Evolutionary conservation across 2,113 vertebrate genomes (phyloP).

Genomic region (Neogobius melanostomus): DNA sequence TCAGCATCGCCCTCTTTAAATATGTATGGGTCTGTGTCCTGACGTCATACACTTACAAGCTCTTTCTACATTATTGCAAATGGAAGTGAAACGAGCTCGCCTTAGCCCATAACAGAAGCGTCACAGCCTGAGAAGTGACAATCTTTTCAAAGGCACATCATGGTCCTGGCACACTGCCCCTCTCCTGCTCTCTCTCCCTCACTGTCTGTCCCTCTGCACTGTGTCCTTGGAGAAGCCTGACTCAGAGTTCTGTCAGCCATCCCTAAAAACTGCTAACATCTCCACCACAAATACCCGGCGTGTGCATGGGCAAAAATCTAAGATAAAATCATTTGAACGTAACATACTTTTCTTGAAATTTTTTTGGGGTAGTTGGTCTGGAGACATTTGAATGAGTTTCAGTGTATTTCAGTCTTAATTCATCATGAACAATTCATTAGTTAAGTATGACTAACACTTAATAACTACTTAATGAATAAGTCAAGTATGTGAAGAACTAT

Average conservation of each 20-base stretch:
- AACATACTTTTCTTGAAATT: too few species aligned
- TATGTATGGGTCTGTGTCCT: constrained; percentile 15
- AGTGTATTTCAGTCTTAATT: too few species aligned
- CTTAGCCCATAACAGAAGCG: constrained; percentile 15
- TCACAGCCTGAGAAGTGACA: constrained; percentile 14
- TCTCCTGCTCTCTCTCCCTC: constrained; percentile 17
- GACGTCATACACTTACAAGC: neutral
- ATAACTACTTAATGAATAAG: too few species aligned
- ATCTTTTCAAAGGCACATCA: constrained; percentile 45
- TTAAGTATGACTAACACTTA: too few species aligned
- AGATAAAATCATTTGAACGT: too few species aligned
- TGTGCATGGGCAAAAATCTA: too few species aligned
- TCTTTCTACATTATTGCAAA: constrained; percentile 12
- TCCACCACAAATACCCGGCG: neutral
- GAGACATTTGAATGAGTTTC: too few species aligned
- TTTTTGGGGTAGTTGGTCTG: too few species aligned
- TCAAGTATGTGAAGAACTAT: too few species aligned
- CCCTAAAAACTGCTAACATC: constrained; percentile 56
- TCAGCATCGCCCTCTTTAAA: constrained; percentile 3
- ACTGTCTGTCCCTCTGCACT: constrained; percentile 23
- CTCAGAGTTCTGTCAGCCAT: constrained; percentile 60
- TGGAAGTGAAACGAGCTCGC: neutral
- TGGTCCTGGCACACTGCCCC: constrained; percentile 34
- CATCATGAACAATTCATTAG: too few species aligned
- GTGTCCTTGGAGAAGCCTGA: constrained; percentile 76